These are phyloP conservation scores for Charaxes varanes DNA, from an alignment of 1,140 invertebrate genomes.

Conservation along the genomic window DNA sequence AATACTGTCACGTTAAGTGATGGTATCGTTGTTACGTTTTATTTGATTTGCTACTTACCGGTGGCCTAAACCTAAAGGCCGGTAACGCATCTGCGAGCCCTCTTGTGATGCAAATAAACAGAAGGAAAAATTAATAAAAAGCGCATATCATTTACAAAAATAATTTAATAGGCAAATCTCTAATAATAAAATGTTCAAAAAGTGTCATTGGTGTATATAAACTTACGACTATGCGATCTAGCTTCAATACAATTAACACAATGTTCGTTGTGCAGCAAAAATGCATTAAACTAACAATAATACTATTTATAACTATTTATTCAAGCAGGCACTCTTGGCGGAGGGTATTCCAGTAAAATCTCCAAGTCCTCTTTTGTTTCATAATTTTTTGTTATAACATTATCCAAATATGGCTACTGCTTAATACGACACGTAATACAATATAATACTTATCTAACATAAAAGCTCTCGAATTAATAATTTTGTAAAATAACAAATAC, in stretches of 20 bases:
- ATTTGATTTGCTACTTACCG: too few relatives aligned
- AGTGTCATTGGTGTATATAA: constrained; percentile 70
- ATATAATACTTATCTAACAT: constrained; percentile 13
- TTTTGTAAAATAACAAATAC: constrained; percentile 1
- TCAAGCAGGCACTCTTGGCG: constrained; percentile 62
- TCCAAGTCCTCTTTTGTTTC: constrained; percentile 6
- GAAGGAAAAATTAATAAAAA: constrained; percentile 19
- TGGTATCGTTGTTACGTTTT: too few relatives aligned
- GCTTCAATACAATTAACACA: constrained; percentile 48
- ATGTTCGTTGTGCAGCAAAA: constrained; percentile 54
- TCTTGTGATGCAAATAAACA: background rate
- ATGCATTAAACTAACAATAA: constrained; percentile 24
- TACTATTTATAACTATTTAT: constrained; percentile 26
- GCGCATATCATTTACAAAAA: constrained; percentile 59
- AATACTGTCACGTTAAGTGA: too few relatives aligned
- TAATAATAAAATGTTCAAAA: constrained; percentile 70
- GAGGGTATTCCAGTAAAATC: constrained; percentile 26
- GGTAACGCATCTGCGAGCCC: too few relatives aligned
- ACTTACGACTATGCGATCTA: constrained; percentile 49
- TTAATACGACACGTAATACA: constrained; percentile 14
- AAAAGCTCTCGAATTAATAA: constrained; percentile 7
- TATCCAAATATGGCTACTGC: constrained; percentile 16
- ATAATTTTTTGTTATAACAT: constrained; percentile 2
- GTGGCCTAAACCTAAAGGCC: too few relatives aligned
- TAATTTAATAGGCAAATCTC: constrained; percentile 73